A percentile compares a stretch with the other conserved stretches of the same genome.
These are phyloP conservation scores for Selene dorsalis DNA, from an alignment of 2,797 vertebrate genomes.

Conservation along the genomic window DNA sequence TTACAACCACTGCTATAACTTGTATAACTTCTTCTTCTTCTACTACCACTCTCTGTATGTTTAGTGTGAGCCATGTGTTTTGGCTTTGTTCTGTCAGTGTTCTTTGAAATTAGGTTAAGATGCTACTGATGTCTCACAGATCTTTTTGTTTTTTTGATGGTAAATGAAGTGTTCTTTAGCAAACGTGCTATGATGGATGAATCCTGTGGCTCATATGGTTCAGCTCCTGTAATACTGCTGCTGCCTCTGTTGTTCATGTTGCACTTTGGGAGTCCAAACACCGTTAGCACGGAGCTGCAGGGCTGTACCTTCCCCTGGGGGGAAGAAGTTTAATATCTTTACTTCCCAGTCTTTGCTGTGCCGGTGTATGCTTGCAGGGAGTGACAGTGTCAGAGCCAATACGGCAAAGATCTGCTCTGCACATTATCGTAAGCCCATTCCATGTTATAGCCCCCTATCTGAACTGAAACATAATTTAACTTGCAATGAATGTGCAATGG, in stretches of 20 bases:
- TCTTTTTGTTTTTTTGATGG: background rate
- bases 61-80: background rate
- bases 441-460: slow-evolving; percentile 17
- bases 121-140: background rate
- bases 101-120: background rate
- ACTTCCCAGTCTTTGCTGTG: slow-evolving; percentile 17
- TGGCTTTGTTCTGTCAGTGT: background rate
- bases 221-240: background rate
- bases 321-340: slow-evolving; percentile 35
- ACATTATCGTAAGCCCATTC: slow-evolving; percentile 36
- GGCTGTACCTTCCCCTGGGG: background rate
- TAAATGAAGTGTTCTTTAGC: background rate
- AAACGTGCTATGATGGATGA: background rate
- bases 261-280: slow-evolving; percentile 8
- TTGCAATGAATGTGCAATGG: slow-evolving; percentile 11
- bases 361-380: slow-evolving; percentile 8
- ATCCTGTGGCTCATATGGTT: background rate
- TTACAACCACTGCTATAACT: background rate
- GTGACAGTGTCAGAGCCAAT: slow-evolving; percentile 27
- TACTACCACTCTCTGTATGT: background rate
- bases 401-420: slow-evolving; percentile 29
- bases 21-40: background rate
- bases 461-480: slow-evolving; percentile 18
- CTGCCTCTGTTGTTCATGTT: slow-evolving; percentile 7
- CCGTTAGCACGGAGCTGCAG: slow-evolving; percentile 26